Base-by-base conservation (phyloP, 2,113 vertebrate species). In the Phrynosoma platyrhinos region DNA sequence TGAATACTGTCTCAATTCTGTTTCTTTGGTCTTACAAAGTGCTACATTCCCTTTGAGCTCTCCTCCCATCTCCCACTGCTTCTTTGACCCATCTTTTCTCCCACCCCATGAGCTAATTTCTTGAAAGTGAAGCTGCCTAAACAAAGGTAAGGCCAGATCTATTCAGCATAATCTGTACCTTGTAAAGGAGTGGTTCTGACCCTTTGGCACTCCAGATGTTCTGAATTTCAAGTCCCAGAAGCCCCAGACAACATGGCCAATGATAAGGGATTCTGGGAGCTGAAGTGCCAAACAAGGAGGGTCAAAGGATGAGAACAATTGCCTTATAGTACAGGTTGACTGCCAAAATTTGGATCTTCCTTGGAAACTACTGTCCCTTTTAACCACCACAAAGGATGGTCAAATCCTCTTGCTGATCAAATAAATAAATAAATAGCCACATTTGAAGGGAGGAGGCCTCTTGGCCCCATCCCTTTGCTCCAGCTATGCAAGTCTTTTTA, bases 381-480 rank as follows among this genome's bases (percentile, higher is more conserved):
- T 27, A 86, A 47, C 3, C 40, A 79, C 30, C 58, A 9, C 5
- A 23, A 32, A 1, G 16, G 58, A 21, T 53, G 81, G 36, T 20
- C 55, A 52, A 62, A 64, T 75, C 69, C 27, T 52, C 55, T 64
- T 75, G 40, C 30, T 10, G 40, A 30, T 76, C 74, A 69, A 90
- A 94, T 94, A 95, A 94, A 95, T 94, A 95, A 95, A 94, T 94
- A 93, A 93, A 92, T 77, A 81, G 47, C 9, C 52, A 86, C 71
- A 76, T 40, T 58, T 25, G 69, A 79, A 40, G 58, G 18, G 40
- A 42, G 32, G 3, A 27, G 1, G 12, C 18, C 3, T 27, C 0
- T 1, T 27, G 1, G 14, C 21, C 2, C 36, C 0, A 55, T 14
- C 2, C 87, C 47, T 3, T 55, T 78, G 53, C 69, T 52, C 20